Evolutionary conservation across 2,888 invertebrate species (phyloP), one percentile per base, ranked within the genome.

Genomic region (Apamea epomidion): DNA sequence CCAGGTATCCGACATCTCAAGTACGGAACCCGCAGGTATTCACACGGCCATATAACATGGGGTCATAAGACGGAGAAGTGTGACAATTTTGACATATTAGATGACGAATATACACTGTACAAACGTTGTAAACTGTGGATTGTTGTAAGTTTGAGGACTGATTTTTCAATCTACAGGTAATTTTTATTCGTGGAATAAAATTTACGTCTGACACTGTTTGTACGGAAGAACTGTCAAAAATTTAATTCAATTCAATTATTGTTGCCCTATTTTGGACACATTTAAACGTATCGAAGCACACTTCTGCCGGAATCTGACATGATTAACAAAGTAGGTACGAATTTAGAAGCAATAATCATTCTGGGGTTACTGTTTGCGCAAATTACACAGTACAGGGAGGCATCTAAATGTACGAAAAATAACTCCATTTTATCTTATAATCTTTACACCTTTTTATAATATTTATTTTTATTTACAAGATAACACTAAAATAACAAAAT

Each of bases 371-470:
- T 7, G 29, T 45, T 21, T 7, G 21, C 29, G 0, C 21, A 25
- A 73, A 21, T 29, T 16, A 48, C 29, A 65, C 14, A 32, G 60
- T 62, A n/a, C n/a, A n/a, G 14, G n/a, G 8, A 64, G 8, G 29
- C 18, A 42, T 54, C 21, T 21, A 29, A 68, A n/a, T 32, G 29
- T 45, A 60, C 25, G 14, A 42, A 71, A 58, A 68, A 0, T 60
- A 45, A 62, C 70, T 64, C 32, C 29, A 64, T n/a, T 72, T 86
- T n/a, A 83, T 65, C 78, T 65, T 64, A 74, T 77, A 69, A 79
- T 76, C 32, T n/a, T n/a, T n/a, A n/a, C n/a, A n/a, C n/a, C n/a
- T n/a, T n/a, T n/a, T n/a, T n/a, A n/a, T n/a, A n/a, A n/a, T n/a
- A n/a, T n/a, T n/a, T n/a, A n/a, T n/a, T n/a, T n/a, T n/a, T n/a